phyloP scores from a whole-genome alignment of 2,113 vertebrate species.

The Oncorhynchus kisutch region DNA sequence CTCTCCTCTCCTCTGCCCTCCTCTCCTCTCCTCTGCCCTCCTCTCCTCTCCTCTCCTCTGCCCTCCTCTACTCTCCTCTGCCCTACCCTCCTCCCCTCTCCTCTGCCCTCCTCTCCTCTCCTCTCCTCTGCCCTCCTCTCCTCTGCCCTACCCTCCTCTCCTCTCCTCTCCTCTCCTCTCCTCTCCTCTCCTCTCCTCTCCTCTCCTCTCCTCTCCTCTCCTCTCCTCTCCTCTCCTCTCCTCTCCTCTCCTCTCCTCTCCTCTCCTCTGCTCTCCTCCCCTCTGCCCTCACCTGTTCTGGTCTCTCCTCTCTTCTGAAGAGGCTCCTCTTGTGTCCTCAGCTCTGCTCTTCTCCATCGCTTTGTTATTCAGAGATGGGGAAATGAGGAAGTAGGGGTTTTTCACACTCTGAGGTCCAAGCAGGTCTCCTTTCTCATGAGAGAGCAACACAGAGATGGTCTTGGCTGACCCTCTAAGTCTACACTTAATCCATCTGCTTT shows the following conservation, averaged over 20 bases:
- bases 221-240: too few relatives aligned
- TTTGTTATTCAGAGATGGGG: constrained; percentile 8
- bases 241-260: too few relatives aligned
- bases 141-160: neutral
- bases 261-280: neutral
- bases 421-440: constrained; percentile 24
- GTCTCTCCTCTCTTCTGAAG: neutral
- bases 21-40: too few relatives aligned
- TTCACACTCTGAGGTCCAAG: constrained; percentile 41
- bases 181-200: neutral
- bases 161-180: too few relatives aligned
- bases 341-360: neutral
- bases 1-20: too few relatives aligned
- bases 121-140: too few relatives aligned
- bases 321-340: constrained; percentile 1
- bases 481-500: neutral
- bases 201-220: neutral
- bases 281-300: neutral
- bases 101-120: too few relatives aligned
- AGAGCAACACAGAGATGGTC: constrained; percentile 11
- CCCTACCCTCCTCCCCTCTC: accelerated
- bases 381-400: constrained; percentile 23
- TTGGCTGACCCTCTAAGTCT: neutral
- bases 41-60: too few relatives aligned
- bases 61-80: too few relatives aligned